These are phyloP conservation scores for Panzeria rudis DNA, from an alignment of 2,888 invertebrate species.

Conservation along the genomic window DNA sequence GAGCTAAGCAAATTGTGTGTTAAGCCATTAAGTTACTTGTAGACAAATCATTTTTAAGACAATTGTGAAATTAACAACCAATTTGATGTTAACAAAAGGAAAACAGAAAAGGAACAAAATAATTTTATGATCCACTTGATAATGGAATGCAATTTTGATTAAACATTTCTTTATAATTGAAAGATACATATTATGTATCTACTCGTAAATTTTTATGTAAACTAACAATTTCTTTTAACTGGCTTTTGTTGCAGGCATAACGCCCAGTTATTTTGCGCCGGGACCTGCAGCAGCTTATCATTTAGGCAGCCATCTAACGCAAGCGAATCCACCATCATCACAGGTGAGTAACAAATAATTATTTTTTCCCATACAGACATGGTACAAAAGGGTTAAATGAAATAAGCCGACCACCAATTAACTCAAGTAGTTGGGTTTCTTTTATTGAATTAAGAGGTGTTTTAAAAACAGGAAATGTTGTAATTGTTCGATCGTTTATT, in stretches of 20 bases:
- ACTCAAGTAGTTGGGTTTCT: constrained; percentile 74
- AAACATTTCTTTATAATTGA: not conserved
- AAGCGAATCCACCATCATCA: constrained; percentile 83
- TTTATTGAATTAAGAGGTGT: constrained; percentile 24
- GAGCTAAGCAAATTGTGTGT: constrained; percentile 70
- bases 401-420: constrained; percentile 59
- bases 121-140: constrained; percentile 27
- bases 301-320: constrained; percentile 84
- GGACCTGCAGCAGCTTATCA: constrained; percentile 84
- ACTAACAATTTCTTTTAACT: constrained; percentile 3
- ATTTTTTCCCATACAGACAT: not conserved
- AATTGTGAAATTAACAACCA: constrained; percentile 60
- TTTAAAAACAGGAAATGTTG: constrained; percentile 47
- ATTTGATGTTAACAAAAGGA: constrained; percentile 48
- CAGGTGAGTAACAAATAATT: constrained; percentile 80
- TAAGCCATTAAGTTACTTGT: not conserved
- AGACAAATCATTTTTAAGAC: constrained; percentile 40
- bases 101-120: constrained; percentile 1
- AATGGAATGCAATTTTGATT: not conserved
- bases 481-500: constrained; percentile 50
- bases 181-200: too few species aligned
- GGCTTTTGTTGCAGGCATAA: constrained; percentile 80
- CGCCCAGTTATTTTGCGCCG: constrained; percentile 84
- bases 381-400: constrained; percentile 52
- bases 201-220: not conserved